Conservation (phyloP, 2,113 vertebrate genomes). For the Oxygymnocypris stewartii region DNA sequence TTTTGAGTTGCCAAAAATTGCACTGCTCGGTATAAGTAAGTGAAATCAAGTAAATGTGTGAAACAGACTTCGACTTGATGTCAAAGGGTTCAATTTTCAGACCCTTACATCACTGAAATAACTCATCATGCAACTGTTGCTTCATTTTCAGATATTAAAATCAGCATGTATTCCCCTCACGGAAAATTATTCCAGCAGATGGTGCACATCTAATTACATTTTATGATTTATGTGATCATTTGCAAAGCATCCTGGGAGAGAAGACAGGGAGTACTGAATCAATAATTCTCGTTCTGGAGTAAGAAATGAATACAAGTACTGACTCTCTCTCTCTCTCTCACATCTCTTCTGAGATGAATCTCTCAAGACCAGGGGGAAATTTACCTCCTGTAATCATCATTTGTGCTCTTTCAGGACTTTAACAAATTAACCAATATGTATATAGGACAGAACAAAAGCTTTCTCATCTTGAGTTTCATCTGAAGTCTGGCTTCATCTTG, state of each 20-base stretch:
- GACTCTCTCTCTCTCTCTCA: conserved; percentile 21
- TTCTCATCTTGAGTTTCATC: conserved; percentile 20
- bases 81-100: conserved; percentile 32
- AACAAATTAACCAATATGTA: conserved; percentile 43
- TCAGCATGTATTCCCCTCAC: conserved; percentile 44
- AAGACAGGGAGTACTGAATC: conserved; percentile 54
- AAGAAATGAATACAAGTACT: conserved; percentile 54
- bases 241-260: conserved; percentile 53
- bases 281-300: conserved; percentile 56
- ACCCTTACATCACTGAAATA: not conserved
- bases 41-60: not conserved
- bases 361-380: conserved; percentile 43
- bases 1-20: not conserved
- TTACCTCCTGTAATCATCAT: conserved; percentile 31
- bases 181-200: conserved; percentile 53
- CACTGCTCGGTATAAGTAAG: not conserved
- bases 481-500: conserved; percentile 5
- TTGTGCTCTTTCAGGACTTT: conserved; percentile 26
- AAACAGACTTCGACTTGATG: not conserved
- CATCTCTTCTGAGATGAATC: conserved; percentile 50
- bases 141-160: conserved; percentile 41
- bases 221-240: conserved; percentile 60
- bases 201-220: conserved; percentile 56
- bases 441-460: not conserved
- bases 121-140: conserved; percentile 43